Evolutionary conservation across 2,113 vertebrate genomes (phyloP), one percentile per base, ranked within the genome.

Genomic region (Circaetus cinerascens): DNA sequence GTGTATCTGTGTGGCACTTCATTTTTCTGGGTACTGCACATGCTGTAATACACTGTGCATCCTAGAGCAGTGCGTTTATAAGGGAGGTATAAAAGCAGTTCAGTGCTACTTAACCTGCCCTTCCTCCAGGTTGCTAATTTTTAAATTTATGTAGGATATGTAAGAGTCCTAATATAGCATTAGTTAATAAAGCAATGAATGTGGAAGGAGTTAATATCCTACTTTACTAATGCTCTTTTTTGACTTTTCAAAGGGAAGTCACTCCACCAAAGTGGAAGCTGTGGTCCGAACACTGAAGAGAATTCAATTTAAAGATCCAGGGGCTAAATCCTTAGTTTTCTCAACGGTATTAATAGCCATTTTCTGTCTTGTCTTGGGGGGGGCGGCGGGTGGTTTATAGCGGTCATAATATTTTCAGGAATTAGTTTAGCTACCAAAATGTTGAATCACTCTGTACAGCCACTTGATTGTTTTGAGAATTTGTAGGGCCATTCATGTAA

Each of bases 261-360:
- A 99, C 96, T 99, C 99, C 10, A 99, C 99, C 86, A 99, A 99
- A 98, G 99, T 99, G 90, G 99, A 99, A 97, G 99, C 99, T 22
- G 99, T 99, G 86, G 98, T 99, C 89, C 98, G 99, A 98, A 99
- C 99, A 9, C 98, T 99, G 92, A 99, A 99, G 98, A 99, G 98
- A 98, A 99, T 99, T 95, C 99, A 99, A 77, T 98, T 97, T 68
- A 98, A 97, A 92, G 98, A 99, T 92, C 99, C 99, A 2, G 99
- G 99, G 23, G 99, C 99, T 78, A 99, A 99, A 97, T 99, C 99
- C 32, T 98, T 99, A 3, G 99, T 99, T 63, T 99, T 99, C 97
- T 99, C 99, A 90, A 99, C 99, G 98, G 99, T 99, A 99, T 96
- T 80, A 57, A 32, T 96, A 29, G 26, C 9, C 14, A 40, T 68